phyloP scores from a whole-genome alignment of 2,888 invertebrate genomes.

The Pristionchus arcanus region DNA sequence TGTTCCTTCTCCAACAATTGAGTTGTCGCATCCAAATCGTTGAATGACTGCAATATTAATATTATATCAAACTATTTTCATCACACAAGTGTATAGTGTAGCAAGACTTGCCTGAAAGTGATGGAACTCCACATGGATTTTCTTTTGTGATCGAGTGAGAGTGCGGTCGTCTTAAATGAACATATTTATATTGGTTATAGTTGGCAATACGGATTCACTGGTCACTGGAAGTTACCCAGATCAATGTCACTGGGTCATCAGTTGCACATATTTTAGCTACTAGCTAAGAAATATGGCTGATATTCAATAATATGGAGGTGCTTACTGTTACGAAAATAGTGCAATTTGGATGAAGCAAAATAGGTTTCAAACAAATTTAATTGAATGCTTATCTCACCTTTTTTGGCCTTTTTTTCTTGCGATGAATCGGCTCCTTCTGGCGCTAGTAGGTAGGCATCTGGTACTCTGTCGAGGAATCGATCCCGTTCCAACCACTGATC shows the following conservation, averaged over 20 bases:
- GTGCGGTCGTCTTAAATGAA: conserved; percentile 30
- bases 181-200: not conserved
- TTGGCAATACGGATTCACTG: too few relatives aligned
- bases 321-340: too few relatives aligned
- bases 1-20: conserved; percentile 74
- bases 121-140: conserved; percentile 72
- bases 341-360: too few relatives aligned
- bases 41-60: not conserved
- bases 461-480: conserved; percentile 28
- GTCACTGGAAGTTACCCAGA: too few relatives aligned
- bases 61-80: too few relatives aligned
- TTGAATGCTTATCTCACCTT: not conserved
- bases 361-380: too few relatives aligned
- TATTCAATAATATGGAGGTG: too few relatives aligned
- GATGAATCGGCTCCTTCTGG: not conserved
- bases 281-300: too few relatives aligned
- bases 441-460: not conserved
- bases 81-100: too few relatives aligned
- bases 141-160: conserved; percentile 50
- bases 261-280: too few relatives aligned
- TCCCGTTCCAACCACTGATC: conserved; percentile 76
- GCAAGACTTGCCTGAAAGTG: conserved; percentile 65
- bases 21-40: conserved; percentile 72
- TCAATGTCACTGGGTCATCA: too few relatives aligned
- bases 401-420: not conserved